Evolutionary conservation across 2,888 invertebrate species (phyloP).

Genomic region (Entomobrya proxima): DNA sequence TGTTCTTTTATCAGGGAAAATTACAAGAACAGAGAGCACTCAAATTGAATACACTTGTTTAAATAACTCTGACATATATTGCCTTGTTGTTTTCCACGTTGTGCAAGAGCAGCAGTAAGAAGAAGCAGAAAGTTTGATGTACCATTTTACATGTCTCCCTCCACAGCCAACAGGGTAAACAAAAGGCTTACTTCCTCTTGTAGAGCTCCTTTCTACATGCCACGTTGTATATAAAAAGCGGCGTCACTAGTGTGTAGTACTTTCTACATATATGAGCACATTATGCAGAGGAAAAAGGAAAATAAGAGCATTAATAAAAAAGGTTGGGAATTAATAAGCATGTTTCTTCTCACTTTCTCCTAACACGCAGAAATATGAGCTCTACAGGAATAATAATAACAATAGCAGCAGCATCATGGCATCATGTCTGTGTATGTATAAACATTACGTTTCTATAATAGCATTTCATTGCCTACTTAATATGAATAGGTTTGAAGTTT

Average conservation of each 20-base stretch:
- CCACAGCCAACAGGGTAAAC: not conserved
- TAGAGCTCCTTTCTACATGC: not conserved
- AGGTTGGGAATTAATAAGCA: constrained; percentile 45
- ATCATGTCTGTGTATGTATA: not conserved
- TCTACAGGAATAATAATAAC: constrained; percentile 3
- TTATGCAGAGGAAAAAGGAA: not conserved
- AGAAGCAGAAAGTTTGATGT: no score
- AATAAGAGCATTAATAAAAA: constrained; percentile 26
- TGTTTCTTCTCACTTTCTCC: constrained; percentile 16
- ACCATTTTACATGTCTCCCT: no score
- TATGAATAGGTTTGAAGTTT: no score
- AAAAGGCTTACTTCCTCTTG: not conserved
- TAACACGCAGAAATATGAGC: not conserved
- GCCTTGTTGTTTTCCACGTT: constrained; percentile 46
- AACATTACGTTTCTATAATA: not conserved
- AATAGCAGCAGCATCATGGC: not conserved
- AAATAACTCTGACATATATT: constrained; percentile 60
- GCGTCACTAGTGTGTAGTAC: not conserved
- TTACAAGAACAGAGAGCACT: not conserved
- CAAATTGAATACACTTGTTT: constrained; percentile 52
- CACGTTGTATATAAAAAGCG: no score
- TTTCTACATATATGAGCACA: no score
- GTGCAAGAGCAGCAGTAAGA: not conserved
- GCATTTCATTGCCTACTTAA: no score
- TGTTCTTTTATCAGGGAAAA: not conserved